Conservation (phyloP, 2,888 invertebrate genomes). For the Schizotus pectinicornis region DNA sequence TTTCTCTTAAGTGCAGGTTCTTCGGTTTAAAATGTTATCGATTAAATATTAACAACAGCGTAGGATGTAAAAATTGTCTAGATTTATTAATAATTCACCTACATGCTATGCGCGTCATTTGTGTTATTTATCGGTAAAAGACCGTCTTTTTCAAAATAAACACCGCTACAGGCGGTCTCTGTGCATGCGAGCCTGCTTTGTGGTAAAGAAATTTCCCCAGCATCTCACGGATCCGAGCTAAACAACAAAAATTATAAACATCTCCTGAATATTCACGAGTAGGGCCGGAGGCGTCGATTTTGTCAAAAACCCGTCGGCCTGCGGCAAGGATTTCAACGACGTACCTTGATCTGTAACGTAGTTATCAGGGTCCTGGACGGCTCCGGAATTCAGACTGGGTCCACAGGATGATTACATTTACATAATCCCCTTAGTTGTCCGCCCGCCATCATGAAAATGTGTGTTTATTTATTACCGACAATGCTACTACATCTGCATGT, state of each 20-base stretch:
- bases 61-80: too few relatives aligned
- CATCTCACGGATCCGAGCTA: too few relatives aligned
- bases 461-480: conserved; percentile 50
- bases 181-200: too few relatives aligned
- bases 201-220: too few relatives aligned
- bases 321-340: conserved; percentile 31
- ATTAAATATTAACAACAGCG: too few relatives aligned
- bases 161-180: too few relatives aligned
- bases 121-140: too few relatives aligned
- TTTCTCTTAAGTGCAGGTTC: too few relatives aligned
- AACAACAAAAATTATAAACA: neutral
- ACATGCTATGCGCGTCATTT: too few relatives aligned
- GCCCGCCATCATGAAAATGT: conserved; percentile 51
- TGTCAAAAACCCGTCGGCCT: neutral
- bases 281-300: neutral
- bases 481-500: conserved; percentile 35
- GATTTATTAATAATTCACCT: too few relatives aligned
- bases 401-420: conserved; percentile 56
- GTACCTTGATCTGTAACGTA: conserved; percentile 48
- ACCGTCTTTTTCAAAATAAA: too few relatives aligned
- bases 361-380: conserved; percentile 47
- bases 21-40: too few relatives aligned
- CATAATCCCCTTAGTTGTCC: conserved; percentile 52
- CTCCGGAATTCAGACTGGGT: conserved; percentile 45
- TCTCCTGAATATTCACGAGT: conserved; percentile 14